Base-by-base conservation (phyloP, 2,888 invertebrate species). In the Agrochola lychnidis region DNA sequence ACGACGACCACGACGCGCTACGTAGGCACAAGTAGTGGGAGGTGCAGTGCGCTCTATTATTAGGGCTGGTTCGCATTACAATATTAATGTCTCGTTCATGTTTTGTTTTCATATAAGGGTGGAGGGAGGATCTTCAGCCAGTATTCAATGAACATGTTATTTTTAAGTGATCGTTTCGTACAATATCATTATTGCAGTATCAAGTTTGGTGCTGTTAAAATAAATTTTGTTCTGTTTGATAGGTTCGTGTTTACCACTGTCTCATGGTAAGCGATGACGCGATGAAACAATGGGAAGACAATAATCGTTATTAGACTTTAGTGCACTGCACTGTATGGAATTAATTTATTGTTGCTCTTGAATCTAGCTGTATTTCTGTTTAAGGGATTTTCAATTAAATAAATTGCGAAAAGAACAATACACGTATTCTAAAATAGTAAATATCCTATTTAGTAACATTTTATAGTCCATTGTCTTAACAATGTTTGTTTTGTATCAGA, bases 61-160 rank as follows among this genome's bases (percentile, higher is more conserved):
- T 63, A 86, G 72, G 63, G 70, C 22, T 83, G 78, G 53, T 36
- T 16, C 14, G 48, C 30, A 76, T 72, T 66, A 59, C 45, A 72
- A 73, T 78, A 70, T 63, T 59, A 70, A 83, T 86, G 72, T 63
- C 48, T 70, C n/a, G 25, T 25, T 82, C 71, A 86, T 59, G 78
- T 59, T 82, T 45, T 51, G 19, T 63, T 16, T 48, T 42, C 62
- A 42, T 82, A 56, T 59, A 69, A 59, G 64, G 61, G 70, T 59
- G 16, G 30, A 25, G 36, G 57, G 66, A 69, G 40, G 36, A 16
- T 63, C 45, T 36, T 56, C 42, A 63, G 25, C n/a, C 1, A 6
- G 19, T 36, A n/a, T 64, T 64, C 14, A 10, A 45, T 61, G 14
- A 30, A 42, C n/a, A 62, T 69, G 48, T 70, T 63, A 56, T 62